These are phyloP conservation scores for Aquatica leii DNA, from an alignment of 2,888 invertebrate species.

Conservation along the genomic window DNA sequence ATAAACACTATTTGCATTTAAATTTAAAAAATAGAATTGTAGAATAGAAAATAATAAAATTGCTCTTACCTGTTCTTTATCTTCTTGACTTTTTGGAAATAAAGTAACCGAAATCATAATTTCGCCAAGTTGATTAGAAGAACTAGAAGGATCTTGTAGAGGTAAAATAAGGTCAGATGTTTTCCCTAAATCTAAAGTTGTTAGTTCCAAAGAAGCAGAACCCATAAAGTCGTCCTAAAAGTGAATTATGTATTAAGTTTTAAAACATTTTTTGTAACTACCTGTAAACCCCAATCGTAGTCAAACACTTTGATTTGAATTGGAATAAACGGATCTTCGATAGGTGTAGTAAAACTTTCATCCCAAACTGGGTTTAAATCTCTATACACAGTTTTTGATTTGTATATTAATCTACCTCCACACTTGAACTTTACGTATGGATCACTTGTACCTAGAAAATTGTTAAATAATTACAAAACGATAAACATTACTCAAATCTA, in stretches of 20 bases:
- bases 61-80: constrained; percentile 85
- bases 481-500: no score
- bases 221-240: constrained; percentile 97
- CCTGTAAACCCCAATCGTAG: constrained; percentile 91
- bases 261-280: constrained; percentile 33
- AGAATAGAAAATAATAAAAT: neutral
- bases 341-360: constrained; percentile 90
- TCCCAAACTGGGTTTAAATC: constrained; percentile 99
- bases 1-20: no score
- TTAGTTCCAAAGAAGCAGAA: constrained; percentile 83
- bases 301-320: constrained; percentile 94
- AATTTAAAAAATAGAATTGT: no score
- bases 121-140: constrained; percentile 78
- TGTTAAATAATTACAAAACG: no score
- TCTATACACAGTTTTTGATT: constrained; percentile 92
- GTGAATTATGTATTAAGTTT: neutral
- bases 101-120: constrained; percentile 83
- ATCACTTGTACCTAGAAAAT: constrained; percentile 91
- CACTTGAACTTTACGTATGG: constrained; percentile 97
- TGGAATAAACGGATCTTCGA: constrained; percentile 89
- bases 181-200: constrained; percentile 79
- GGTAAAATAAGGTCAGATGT: constrained; percentile 80
- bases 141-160: constrained; percentile 79
- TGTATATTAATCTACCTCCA: constrained; percentile 86
- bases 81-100: constrained; percentile 93